Base-by-base conservation (phyloP, 92 coral and sea anemone genomes). In the Epizoanthus illoricatus region DNA sequence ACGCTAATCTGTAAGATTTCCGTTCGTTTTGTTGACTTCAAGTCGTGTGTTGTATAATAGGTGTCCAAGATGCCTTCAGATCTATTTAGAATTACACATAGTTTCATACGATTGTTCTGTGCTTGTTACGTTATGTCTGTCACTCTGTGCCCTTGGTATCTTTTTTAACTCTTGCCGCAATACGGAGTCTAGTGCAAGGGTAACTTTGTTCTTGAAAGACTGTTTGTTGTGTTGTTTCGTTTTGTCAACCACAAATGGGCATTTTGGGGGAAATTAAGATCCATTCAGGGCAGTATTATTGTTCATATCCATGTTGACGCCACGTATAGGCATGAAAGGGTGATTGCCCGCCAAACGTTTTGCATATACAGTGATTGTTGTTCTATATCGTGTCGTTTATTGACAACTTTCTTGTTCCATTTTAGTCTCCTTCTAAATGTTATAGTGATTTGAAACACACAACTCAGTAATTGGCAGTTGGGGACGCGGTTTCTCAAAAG, bases 1-100 rank as follows among this genome's bases (percentile, higher is more conserved):
- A 78, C 82, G 82, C 8, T 78, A 78, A 78, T 63, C 56, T 12
- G 11, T 52, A 52, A 52, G 56, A 52, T 52, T 52, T 52, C 21
- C 82, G 71, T 62, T 78, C 82, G 82, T 78, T 78, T 61, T 66
- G 52, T 63, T 78, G 69, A 78, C 23, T 78, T 23, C 42, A 78
- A 76, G 49, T 76, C 71, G 81, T 12, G 67, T 59, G 66, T 62
- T 78, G 8, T 52, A 73, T 36, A 7, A 41, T 12, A n/a, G 82
- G 82, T 17, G 82, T 78, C 82, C 82, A 78, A 78, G 82, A 78
- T 42, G 82, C 82, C 82, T 33, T 63, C 58, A 78, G 19, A 78
- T 63, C 82, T 62, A 78, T 63, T 52, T 70, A 7, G 82, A 78
- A 78, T 78, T 78, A 78, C 64, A 78, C 74, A 41, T 78, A 78